Base-by-base conservation (phyloP, 2,113 vertebrate species). In the rabbit (Oryctolagus cuniculus) region DNA sequence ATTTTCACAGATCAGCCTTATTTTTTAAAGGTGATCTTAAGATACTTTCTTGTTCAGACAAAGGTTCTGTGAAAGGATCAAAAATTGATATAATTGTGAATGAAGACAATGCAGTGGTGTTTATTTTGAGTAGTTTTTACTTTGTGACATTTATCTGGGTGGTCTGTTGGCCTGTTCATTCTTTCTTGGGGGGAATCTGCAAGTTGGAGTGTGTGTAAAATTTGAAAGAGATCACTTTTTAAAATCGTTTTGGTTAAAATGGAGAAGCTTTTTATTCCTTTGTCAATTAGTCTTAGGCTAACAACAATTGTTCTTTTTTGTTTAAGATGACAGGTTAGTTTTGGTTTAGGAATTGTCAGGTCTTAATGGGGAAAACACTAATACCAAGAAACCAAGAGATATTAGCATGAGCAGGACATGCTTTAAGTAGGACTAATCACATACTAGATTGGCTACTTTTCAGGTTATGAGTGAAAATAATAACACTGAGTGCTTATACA, bases 71-170 rank as follows among this genome's bases (percentile, higher is more conserved):
- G 67, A 91, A n/a, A 72, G 3, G 82, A 81, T 91, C 9, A 95
- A 58, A 78, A 89, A 95, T 31, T n/a, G 84, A 53, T 81, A 63
- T 78, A 34, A 90, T 85, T 85, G 58, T 80, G 55, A 49, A 55
- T n/a, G 13, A 87, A 95, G 51, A 92, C 24, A 73, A 83, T 78
- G n/a, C 34, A 38, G 12, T 77, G 5, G 29, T 69, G 25, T 84
- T 89, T 78, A 31, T 58, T 89, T 63, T 24, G 21, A 81, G 49
- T 21, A 6, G 22, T n/a, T 75, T 96, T 82, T 78, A 22, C 66
- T 81, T 69, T 85, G 34, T 93, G 91, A 93, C 64, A 67, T 95
- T 95, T 87, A 95, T 88, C 83, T 91, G 38, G 34, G 13, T 85
- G 55, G 64, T 24, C 66, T 82, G 0, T 55, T 87, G 74, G 3